phyloP scores from a whole-genome alignment of 2,113 vertebrate genomes.

The Perca fluviatilis region DNA sequence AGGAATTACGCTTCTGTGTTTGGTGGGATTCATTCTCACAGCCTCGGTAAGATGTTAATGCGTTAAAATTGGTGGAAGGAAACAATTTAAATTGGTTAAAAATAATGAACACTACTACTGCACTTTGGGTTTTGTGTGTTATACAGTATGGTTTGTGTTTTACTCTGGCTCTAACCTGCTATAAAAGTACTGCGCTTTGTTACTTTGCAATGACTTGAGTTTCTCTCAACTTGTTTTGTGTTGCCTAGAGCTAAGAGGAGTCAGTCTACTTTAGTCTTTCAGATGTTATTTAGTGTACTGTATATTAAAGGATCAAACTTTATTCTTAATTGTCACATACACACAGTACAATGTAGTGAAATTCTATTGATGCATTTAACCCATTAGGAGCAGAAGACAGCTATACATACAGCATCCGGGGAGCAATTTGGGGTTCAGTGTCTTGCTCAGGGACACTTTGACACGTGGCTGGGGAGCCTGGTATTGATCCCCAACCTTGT shows the following conservation, averaged over 20 bases:
- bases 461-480: too few relatives aligned
- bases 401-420: too few relatives aligned
- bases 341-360: too few relatives aligned
- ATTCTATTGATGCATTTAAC: too few relatives aligned
- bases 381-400: too few relatives aligned
- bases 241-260: not conserved
- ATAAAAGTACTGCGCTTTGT: not conserved
- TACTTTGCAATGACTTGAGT: not conserved
- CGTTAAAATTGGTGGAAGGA: not conserved
- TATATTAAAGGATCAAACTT: too few relatives aligned
- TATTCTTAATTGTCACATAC: too few relatives aligned
- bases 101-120: not conserved
- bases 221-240: not conserved
- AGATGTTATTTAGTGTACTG: not conserved
- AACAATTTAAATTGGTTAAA: too few relatives aligned
- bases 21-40: not conserved
- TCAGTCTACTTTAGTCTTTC: not conserved
- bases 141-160: not conserved
- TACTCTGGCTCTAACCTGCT: not conserved
- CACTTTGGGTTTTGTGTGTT: not conserved
- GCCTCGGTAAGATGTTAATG: not conserved
- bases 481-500: too few relatives aligned
- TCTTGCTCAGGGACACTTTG: too few relatives aligned
- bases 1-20: constrained; percentile 8
- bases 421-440: too few relatives aligned